phyloP scores from a whole-genome alignment of 2,888 invertebrate species.

The Diaphora mendica region DNA sequence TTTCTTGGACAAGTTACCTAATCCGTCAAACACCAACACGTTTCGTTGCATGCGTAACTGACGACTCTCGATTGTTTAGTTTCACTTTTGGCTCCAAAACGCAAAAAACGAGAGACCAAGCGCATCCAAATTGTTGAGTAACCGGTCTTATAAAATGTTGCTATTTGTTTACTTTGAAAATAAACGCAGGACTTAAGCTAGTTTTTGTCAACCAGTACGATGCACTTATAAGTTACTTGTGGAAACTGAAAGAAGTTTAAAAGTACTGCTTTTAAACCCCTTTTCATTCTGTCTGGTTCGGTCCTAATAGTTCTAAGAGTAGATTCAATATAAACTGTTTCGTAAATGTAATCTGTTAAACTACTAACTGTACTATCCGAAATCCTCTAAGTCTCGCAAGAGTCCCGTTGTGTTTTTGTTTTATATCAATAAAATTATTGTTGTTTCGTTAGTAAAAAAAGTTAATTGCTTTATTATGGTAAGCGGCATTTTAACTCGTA shows the following conservation, averaged over 20 bases:
- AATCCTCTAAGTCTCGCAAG: neutral
- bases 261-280: too few relatives aligned
- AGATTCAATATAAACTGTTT: neutral
- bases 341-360: neutral
- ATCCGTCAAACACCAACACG: conserved; percentile 34
- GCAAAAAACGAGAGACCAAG: conserved; percentile 43
- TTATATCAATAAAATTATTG: neutral
- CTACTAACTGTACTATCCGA: neutral
- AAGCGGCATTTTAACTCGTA: conserved; percentile 35
- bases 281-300: too few relatives aligned
- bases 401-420: neutral
- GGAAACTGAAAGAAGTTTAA: neutral
- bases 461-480: neutral
- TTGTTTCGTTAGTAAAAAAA: conserved; percentile 1
- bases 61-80: conserved; percentile 54
- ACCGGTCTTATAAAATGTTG: conserved; percentile 45
- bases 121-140: conserved; percentile 51
- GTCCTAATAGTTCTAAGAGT: neutral
- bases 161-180: conserved; percentile 24
- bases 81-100: conserved; percentile 62
- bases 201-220: neutral
- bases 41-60: conserved; percentile 41
- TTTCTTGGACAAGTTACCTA: conserved; percentile 32
- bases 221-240: neutral
- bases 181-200: neutral